Evolutionary conservation across 2,888 invertebrate species (phyloP), one percentile per base, ranked within the genome.

Genomic region (Synanthedon andrenaeformis): DNA sequence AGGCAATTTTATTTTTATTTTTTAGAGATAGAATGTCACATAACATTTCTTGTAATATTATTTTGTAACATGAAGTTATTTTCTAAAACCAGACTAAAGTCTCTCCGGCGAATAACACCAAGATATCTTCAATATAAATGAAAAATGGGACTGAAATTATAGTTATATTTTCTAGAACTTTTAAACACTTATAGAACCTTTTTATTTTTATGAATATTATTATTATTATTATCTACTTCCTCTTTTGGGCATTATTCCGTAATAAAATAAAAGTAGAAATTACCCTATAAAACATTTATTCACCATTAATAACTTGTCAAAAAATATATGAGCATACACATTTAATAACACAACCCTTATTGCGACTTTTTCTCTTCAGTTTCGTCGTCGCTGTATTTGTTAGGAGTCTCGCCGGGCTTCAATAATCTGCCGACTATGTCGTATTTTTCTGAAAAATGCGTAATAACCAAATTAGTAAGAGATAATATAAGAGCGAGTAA

Each of bases 401-500:
- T 79, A 5, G 86, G 73, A 11, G 77, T 72, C 59, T 87, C 86
- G 17, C 84, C 86, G 0, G 86, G 86, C 59, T 82, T 87, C 57
- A 87, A 65, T 0, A 87, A 74, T 48, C 71, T 72, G 2, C 86
- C 86, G 1, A 86, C 86, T 51, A 86, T 80, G 62, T 85, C 83
- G 60, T 87, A 87, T 69, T 84, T 85, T 60, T 83, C 86, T 87
- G 80, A 42, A 82, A 83, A 62, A 52, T 53, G 10, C 56, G 42
- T 35, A 49, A 54, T 52, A 52, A 54, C 3, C 12, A 45, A 14
- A 14, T 45, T 45, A 45, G 2, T 35, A 35, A 35, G 10, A 35
- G 0, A 17, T 17, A n/a, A 35, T 13, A 52, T 14, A 35, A 35
- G 35, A 10, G 3, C 35, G 10, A 41, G 3, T 23, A 3, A 41